Percentiles rank a stretch among this genome's conserved stretches.
phyloP scores from a whole-genome alignment of 2,797 vertebrate species.

The Neopelma chrysocephalum region DNA sequence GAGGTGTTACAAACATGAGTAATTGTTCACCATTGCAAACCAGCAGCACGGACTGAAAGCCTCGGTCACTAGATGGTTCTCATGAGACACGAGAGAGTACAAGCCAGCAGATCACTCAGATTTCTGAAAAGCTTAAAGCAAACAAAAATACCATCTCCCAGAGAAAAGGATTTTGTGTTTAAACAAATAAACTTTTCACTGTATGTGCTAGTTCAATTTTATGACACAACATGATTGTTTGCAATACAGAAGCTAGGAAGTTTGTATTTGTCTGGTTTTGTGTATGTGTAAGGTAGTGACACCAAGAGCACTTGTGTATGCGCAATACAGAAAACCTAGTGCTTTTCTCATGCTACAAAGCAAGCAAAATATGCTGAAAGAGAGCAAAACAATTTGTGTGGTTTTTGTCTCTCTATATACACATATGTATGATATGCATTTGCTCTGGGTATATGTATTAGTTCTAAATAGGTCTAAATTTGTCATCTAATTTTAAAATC shows the following conservation, averaged over 20 bases:
- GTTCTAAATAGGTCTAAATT: background rate
- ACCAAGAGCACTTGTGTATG: background rate
- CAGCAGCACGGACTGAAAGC: background rate
- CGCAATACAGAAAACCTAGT: background rate
- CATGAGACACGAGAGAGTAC: background rate
- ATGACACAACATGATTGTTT: background rate
- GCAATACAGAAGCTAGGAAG: background rate
- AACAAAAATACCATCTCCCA: background rate
- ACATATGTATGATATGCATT: accelerated
- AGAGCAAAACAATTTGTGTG: background rate
- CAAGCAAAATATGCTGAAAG: background rate
- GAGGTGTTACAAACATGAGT: background rate
- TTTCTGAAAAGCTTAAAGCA: background rate
- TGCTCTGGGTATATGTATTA: background rate
- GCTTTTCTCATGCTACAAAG: background rate
- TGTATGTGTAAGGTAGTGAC: background rate
- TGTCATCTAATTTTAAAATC: background rate
- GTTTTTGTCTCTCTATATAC: background rate
- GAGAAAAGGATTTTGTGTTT: background rate
- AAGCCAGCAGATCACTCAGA: background rate
- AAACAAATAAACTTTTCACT: background rate
- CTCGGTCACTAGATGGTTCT: background rate
- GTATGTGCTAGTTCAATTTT: background rate
- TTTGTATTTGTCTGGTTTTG: background rate
- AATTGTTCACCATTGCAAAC: background rate